Evolutionary conservation across 2,888 invertebrate genomes (phyloP).

Genomic region (Hermodice carunculata): DNA sequence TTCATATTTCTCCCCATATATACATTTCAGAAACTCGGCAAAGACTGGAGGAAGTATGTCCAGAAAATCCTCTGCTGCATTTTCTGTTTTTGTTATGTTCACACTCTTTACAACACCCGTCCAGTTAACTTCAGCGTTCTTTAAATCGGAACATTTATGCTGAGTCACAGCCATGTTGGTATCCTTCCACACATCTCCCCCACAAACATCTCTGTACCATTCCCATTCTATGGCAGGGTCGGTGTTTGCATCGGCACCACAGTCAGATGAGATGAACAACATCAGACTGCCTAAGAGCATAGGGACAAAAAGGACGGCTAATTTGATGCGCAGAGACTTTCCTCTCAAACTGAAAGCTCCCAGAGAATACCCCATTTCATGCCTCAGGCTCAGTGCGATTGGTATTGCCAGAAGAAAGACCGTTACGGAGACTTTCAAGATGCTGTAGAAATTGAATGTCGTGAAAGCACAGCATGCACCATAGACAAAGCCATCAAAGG

Average conservation of each 20-base stretch:
- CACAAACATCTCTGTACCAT: constrained; percentile 8
- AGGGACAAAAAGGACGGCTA: background rate
- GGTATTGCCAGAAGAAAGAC: constrained; percentile 1
- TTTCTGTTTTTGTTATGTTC: constrained; percentile 17
- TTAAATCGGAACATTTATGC: constrained; percentile 1
- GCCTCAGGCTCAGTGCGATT: constrained; percentile 5
- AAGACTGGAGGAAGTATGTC: constrained; percentile 8
- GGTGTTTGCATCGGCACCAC: too few species aligned
- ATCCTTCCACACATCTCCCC: constrained; percentile 3
- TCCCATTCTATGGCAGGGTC: too few species aligned
- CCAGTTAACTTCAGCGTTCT: constrained; percentile 19
- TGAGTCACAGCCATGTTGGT: constrained; percentile 15
- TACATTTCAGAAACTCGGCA: constrained; percentile 17
- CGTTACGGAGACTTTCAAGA: constrained; percentile 14
- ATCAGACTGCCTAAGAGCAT: too few species aligned
- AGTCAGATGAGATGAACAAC: too few species aligned
- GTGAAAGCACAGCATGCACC: constrained; percentile 1
- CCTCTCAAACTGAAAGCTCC: constrained; percentile 11
- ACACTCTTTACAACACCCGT: constrained; percentile 10
- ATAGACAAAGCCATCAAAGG: constrained; percentile 9
- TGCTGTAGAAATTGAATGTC: constrained; percentile 1
- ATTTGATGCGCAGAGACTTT: constrained; percentile 2
- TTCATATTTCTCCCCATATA: constrained; percentile 8
- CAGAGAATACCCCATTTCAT: constrained; percentile 2
- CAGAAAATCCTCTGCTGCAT: constrained; percentile 15